Evolutionary conservation across 92 coral and sea anemone genomes (phyloP), one percentile per base, ranked within the genome.

Genomic region (Phenganax stokvisi): DNA sequence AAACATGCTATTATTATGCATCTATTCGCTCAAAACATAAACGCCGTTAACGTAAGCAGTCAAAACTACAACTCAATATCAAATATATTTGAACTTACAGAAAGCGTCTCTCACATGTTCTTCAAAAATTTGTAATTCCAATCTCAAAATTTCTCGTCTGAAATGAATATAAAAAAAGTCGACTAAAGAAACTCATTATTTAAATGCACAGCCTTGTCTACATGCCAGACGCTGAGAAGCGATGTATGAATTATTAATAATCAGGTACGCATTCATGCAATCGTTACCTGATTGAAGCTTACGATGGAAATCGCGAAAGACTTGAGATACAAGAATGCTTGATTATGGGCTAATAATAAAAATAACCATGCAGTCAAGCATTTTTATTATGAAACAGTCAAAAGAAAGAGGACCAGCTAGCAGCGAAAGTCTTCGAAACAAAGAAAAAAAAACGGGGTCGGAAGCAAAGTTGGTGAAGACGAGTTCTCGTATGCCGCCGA

Each of bases 181-280:
- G 25, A 61, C 17, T 66, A 29, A 66, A 66, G 15, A 66, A 20
- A 66, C 51, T 30, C 51, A 66, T 66, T 66, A 37, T 37, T 37
- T 37, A 66, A 66, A 66, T 66, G 72, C 72, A 66, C 72, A 66
- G 72, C 72, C 72, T 37, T 66, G 28, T 25, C 72, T 29, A 66
- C 47, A 37, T 5, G 47, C 47, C 47, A 37, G 47, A 7, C 30
- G 72, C 31, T 10, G 72, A 66, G 47, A 66, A 66, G 15, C 1
- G 28, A 61, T 15, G 31, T 51, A 66, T 66, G 72, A 66, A 66
- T 66, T 66, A 66, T 66, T 66, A 66, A 66, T 25, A 6, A 16
- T 66, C 10, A 25, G 31, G 12, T 9, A 66, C 72, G 72, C 72
- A 66, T 61, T 61, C 17, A 59, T 59, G 65, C 65, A 59, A 59